Base-by-base conservation (phyloP, 1,140 invertebrate genomes). In the Sweltsa coloradensis region DNA sequence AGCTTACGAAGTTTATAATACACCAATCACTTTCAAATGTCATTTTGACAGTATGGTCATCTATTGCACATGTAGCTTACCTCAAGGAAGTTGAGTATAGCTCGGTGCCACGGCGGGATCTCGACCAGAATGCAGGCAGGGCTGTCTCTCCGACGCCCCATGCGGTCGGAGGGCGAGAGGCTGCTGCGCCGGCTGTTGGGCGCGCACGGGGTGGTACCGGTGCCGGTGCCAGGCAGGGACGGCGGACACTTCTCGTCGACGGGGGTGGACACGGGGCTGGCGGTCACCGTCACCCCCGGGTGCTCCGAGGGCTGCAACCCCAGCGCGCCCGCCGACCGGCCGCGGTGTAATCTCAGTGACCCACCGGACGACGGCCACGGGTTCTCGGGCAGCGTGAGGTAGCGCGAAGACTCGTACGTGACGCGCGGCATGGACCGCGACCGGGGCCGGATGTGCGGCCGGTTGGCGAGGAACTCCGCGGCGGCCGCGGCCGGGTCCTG, bases 371-470 rank as follows among this genome's bases (percentile, higher is more conserved):
- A 49, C 4, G 50, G n/a, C n/a, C n/a, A n/a, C n/a, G n/a, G n/a
- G n/a, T n/a, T 45, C 9, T 63, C 61, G 1, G 64, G 66, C 14
- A 65, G 53, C 25, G 65, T 65, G 7, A 63, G 60, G 37, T 59
- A 66, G 9, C 61, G 54, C 9, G 65, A 62, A 1, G 61, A 61
- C 49, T 73, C 69, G 34, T 69, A 64, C 9, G 66, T 67, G 11
- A 71, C 68, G 27, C 68, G 58, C 18, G 71, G 71, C 58, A 73
- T 71, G 23, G 70, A 72, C 0, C 71, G 56, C 0, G 71, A 73
- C 3, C 71, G 57, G 1, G 70, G 70, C 4, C 71, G 47, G 1
- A 59, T 34, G 60, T 58, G 3, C 59, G 55, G 6, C 51, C 53
- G 5, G n/a, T 26, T 26, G 19, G 60, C 59, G 1, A 53, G 55